phyloP scores from a whole-genome alignment of 2,888 invertebrate genomes.

The Anoncus sp. region DNA sequence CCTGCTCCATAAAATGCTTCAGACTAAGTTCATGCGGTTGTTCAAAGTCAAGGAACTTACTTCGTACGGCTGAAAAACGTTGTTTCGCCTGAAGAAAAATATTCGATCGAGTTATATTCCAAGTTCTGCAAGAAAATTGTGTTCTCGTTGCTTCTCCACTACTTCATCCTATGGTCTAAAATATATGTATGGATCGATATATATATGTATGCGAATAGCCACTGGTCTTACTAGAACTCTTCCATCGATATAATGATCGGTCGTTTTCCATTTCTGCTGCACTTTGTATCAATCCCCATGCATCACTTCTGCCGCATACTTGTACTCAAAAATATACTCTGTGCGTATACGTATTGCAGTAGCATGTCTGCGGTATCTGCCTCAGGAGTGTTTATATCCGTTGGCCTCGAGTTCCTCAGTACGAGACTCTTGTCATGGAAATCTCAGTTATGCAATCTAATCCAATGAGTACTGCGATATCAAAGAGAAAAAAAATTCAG shows the following conservation, averaged over 20 bases:
- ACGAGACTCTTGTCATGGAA: conserved; percentile 5
- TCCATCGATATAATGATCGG: conserved; percentile 23
- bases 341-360: conserved; percentile 14
- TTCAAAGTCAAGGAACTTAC: too few relatives aligned
- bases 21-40: too few relatives aligned
- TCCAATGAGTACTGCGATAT: too few relatives aligned
- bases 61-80: too few relatives aligned
- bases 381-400: conserved; percentile 29
- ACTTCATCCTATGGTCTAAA: too few relatives aligned
- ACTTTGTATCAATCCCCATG: conserved; percentile 17
- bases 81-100: too few relatives aligned
- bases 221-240: conserved; percentile 39
- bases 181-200: too few relatives aligned
- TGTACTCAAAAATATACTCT: background rate
- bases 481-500: background rate
- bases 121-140: too few relatives aligned
- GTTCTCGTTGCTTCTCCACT: too few relatives aligned
- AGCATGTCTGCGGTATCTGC: background rate
- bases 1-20: too few relatives aligned
- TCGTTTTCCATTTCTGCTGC: conserved; percentile 29
- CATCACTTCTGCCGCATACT: background rate
- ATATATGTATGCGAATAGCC: conserved; percentile 11
- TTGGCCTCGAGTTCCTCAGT: conserved; percentile 37
- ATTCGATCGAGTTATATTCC: too few relatives aligned
- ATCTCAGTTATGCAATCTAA: conserved; percentile 10